Conservation (phyloP, 2,113 vertebrate genomes). For the Cyphomyrus discorhynchus region DNA sequence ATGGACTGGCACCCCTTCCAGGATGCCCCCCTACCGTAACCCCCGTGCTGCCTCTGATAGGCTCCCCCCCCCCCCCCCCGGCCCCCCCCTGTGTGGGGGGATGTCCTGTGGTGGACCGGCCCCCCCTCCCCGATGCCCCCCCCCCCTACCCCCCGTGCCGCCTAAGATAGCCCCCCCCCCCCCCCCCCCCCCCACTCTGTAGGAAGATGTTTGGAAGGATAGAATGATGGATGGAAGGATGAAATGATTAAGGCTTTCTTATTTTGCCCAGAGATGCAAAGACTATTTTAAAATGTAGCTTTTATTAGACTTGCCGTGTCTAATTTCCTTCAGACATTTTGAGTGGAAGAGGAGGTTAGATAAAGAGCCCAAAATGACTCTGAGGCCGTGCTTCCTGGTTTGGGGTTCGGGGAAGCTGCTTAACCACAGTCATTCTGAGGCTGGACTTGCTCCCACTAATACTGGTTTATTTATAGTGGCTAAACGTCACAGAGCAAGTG, state of each 20-base stretch:
- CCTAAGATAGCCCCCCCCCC: not conserved
- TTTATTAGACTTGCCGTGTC: not conserved
- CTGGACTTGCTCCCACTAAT: not conserved
- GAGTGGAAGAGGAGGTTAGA: not conserved
- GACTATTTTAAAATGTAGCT: not conserved
- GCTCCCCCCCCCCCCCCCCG: not conserved
- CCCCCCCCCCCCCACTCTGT: not conserved
- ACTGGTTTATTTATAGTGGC: not conserved
- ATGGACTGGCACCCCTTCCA: not conserved
- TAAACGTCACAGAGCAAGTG: not conserved
- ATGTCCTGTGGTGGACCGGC: not conserved
- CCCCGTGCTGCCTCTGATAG: not conserved
- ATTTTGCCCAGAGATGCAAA: not conserved
- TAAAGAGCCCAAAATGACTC: not conserved
- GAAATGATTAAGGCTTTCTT: not conserved
- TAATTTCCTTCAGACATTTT: not conserved
- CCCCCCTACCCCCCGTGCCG: not conserved
- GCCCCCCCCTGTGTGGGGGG: not conserved
- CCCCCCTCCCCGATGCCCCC: not conserved
- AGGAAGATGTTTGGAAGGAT: not conserved
- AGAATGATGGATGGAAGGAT: not conserved
- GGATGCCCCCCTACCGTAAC: not conserved
- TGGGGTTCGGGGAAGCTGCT: not conserved
- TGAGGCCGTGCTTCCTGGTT: not conserved
- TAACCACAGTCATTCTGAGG: slow-evolving; percentile 1